Evolutionary conservation across 37 sponge, comb jelly and placozoan species (phyloP).

Genomic region (Lycopodina hypogea): DNA sequence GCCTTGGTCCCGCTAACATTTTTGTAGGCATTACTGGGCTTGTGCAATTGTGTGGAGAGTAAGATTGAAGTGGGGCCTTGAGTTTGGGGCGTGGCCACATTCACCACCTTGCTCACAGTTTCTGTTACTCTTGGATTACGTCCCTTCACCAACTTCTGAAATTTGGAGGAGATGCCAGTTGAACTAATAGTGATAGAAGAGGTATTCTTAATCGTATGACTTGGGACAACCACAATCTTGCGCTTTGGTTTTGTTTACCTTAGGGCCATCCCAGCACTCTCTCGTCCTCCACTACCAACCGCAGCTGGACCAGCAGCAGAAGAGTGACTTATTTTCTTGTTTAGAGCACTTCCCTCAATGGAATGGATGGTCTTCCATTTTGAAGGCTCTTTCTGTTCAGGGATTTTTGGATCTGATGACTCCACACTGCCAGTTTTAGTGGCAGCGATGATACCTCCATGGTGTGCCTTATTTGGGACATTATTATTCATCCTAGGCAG

Average conservation of each 20-base stretch:
- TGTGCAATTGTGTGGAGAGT: background rate
- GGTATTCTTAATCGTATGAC: background rate
- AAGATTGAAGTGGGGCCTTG: constrained; percentile 15
- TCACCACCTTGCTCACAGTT: background rate
- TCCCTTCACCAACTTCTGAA: constrained; percentile 45
- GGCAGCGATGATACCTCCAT: background rate
- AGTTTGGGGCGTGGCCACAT: constrained; percentile 5
- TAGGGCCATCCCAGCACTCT: background rate
- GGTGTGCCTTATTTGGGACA: constrained; percentile 20
- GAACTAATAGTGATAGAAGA: background rate
- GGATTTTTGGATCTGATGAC: background rate
- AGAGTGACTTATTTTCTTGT: constrained; percentile 5
- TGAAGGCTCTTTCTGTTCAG: constrained; percentile 41
- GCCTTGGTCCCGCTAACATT: background rate
- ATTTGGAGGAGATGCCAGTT: constrained; percentile 46
- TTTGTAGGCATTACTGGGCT: background rate
- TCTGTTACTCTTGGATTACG: background rate
- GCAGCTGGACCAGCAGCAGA: background rate
- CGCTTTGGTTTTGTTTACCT: constrained; percentile 4
- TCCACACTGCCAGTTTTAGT: no score
- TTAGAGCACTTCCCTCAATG: constrained; percentile 27
- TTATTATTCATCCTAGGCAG: background rate
- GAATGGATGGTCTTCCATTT: constrained; percentile 44
- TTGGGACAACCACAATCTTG: constrained; percentile 47
- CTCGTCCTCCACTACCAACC: background rate